Base-by-base conservation (phyloP, 92 coral and sea anemone species). In the Montipora capitata region DNA sequence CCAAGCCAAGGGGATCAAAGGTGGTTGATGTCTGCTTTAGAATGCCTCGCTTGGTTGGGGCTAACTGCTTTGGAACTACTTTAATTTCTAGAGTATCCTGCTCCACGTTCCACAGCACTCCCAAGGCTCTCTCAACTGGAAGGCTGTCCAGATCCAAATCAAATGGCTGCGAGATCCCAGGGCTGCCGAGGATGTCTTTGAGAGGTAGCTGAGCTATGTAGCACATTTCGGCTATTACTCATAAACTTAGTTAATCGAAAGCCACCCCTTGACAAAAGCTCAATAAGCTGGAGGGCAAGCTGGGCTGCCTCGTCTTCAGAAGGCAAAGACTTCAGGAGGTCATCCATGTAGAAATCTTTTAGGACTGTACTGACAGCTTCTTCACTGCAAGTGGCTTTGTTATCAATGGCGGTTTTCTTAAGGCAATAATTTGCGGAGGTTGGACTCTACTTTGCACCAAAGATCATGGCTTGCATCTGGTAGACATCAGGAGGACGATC, bases 291-390 rank as follows among this genome's bases (percentile, higher is more conserved):
- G n/a, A 45, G 68, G 64, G 63, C 82, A 15, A 89, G 84, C 39
- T 68, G 51, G 18, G 57, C 71, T 17, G 92, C 56, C 45, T 74
- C 79, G 7, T 49, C 70, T 27, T 90, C 93, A 2, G 86, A 62
- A 15, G 69, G 83, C 41, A 90, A 67, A 7, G 93, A 90, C 86
- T 90, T 90, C 67, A 90, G 40, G 62, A 84, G 89, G 51, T 90
- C 93, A 20, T 90, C 89, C 90, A 90, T 90, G 89, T 84, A 90
- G 78, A 90, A 90, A 41, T 90, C 82, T 18, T 77, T 44, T 27
- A 70, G 66, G 62, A 84, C 82, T 38, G 93, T 79, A 61, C 76
- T 49, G 90, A 64, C 11, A 7, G 90, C 73, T 64, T 78, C 51
- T 40, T 65, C 65, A n/a, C 74, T 82, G 59, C 45, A 65, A 14